phyloP scores from a whole-genome alignment of 2,888 invertebrate species.

The Philhelius pedissequus region DNA sequence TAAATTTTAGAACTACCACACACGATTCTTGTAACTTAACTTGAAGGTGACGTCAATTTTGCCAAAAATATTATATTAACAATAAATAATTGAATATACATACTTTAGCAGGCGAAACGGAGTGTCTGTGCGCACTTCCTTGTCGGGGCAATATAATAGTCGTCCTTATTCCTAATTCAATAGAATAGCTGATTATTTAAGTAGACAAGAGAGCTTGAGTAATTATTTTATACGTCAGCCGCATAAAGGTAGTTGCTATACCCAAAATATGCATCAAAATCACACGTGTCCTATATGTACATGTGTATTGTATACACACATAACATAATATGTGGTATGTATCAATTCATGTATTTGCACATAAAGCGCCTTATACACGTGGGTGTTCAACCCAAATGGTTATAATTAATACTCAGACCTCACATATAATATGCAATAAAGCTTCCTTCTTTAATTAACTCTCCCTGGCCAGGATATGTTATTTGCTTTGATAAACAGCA shows the following conservation, averaged over 20 bases:
- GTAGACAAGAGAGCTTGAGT: constrained; percentile 17
- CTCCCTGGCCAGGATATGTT: constrained; percentile 5
- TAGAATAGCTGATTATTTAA: constrained; percentile 40
- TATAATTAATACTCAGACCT: constrained; percentile 36
- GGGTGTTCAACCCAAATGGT: constrained; percentile 19
- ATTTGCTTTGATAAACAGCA: constrained; percentile 12
- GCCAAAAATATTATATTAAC: too few species aligned
- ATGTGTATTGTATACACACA: not conserved
- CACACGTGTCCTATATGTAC: not conserved
- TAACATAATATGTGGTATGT: constrained; percentile 1
- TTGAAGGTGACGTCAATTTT: too few species aligned
- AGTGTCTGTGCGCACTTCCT: not conserved
- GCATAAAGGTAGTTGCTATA: not conserved
- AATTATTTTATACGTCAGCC: constrained; percentile 26
- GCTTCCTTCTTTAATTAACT: constrained; percentile 42
- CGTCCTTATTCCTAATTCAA: constrained; percentile 31
- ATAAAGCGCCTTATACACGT: constrained; percentile 14
- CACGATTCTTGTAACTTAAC: too few species aligned
- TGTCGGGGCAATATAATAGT: constrained; percentile 1
- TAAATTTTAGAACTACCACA: too few species aligned
- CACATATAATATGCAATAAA: constrained; percentile 19
- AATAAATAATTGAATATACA: too few species aligned
- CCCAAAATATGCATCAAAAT: constrained; percentile 8
- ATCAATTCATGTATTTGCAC: not conserved
- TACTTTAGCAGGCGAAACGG: not conserved